Conservation (phyloP, 2,888 invertebrate genomes). For the Clanis bilineata region DNA sequence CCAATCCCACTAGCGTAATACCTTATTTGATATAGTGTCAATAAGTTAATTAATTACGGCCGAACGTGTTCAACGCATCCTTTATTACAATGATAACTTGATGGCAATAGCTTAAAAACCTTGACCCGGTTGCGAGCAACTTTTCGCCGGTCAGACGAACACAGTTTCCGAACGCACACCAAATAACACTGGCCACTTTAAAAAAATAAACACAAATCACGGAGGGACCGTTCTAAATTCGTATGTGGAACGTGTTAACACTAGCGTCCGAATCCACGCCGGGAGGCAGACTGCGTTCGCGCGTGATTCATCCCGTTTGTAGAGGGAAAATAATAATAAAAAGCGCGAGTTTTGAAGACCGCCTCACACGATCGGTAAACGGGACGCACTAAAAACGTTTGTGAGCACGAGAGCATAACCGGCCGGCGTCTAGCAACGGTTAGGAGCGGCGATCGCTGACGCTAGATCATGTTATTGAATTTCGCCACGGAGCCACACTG, state of each 20-base stretch:
- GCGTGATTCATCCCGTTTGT: slow-evolving; percentile 68
- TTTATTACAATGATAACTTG: slow-evolving; percentile 10
- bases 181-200: slow-evolving; percentile 21
- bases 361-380: slow-evolving; percentile 19
- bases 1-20: slow-evolving; percentile 31
- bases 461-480: slow-evolving; percentile 27
- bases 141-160: slow-evolving; percentile 16
- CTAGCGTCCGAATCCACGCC: slow-evolving; percentile 49
- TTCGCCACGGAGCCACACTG: slow-evolving; percentile 20
- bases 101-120: slow-evolving; percentile 17
- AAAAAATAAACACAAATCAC: slow-evolving; percentile 20
- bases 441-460: slow-evolving; percentile 24
- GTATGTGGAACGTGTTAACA: slow-evolving; percentile 34
- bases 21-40: slow-evolving; percentile 40
- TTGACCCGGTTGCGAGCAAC: slow-evolving; percentile 20
- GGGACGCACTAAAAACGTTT: slow-evolving; percentile 23
- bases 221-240: slow-evolving; percentile 27
- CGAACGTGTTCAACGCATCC: slow-evolving; percentile 2
- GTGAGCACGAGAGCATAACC: slow-evolving; percentile 59
- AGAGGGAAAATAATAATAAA: slow-evolving; percentile 52
- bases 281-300: slow-evolving; percentile 51
- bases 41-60: slow-evolving; percentile 18
- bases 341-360: slow-evolving; percentile 22
- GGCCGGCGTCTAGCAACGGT: slow-evolving; percentile 29
- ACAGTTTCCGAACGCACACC: slow-evolving; percentile 15